A percentile compares a stretch with the other conserved stretches of the same genome.
Evolutionary conservation across 2,113 vertebrate species (phyloP).

Genomic region (Papio anubis): DNA sequence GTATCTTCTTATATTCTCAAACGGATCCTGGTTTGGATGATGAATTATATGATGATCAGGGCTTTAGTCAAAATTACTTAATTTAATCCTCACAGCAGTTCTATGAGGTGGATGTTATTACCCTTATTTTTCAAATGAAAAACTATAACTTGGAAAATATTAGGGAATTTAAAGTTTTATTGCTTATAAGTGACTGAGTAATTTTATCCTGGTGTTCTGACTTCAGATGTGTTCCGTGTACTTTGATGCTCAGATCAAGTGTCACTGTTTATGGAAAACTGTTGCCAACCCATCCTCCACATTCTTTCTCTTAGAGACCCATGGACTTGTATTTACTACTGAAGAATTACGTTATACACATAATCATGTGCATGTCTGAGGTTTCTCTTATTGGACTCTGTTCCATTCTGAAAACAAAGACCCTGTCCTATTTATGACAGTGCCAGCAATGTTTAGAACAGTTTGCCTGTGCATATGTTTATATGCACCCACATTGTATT

Average conservation of each 20-base stretch:
- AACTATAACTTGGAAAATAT: background rate
- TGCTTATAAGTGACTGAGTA: background rate
- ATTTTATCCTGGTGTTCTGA: background rate
- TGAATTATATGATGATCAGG: background rate
- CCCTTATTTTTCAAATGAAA: background rate
- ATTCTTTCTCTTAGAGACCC: background rate
- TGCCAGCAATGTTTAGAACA: background rate
- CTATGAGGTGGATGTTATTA: background rate
- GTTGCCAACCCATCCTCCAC: background rate
- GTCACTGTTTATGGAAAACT: background rate
- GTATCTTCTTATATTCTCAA: background rate
- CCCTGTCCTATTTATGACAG: background rate
- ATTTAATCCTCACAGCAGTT: background rate
- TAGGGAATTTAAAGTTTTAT: background rate
- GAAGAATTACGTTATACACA: background rate
- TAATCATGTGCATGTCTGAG: fast-evolving
- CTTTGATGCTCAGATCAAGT: background rate
- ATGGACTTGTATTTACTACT: background rate
- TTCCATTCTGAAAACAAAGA: background rate
- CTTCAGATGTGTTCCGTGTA: background rate
- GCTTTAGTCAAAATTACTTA: background rate
- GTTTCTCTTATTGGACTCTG: background rate
- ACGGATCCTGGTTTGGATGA: background rate
- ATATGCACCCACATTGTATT: background rate
- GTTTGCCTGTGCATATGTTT: background rate